These are phyloP conservation scores for Pipa parva DNA, from an alignment of 2,113 vertebrate genomes.

Conservation along the genomic window DNA sequence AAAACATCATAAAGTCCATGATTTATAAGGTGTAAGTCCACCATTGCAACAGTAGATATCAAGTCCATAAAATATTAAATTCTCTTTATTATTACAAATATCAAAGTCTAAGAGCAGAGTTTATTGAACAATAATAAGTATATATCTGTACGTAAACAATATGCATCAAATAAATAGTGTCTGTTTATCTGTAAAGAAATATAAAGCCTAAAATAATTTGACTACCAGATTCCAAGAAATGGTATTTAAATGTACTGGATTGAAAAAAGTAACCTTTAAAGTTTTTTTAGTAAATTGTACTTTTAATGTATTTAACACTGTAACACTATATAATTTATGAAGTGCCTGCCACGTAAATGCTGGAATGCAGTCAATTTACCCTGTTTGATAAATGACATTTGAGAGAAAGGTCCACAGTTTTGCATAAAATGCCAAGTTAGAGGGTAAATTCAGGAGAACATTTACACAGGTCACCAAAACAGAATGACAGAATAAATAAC, in stretches of 20 bases:
- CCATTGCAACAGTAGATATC: too few relatives aligned
- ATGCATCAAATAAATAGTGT: too few relatives aligned
- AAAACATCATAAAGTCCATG: too few relatives aligned
- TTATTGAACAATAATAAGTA: too few relatives aligned
- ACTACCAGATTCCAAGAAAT: neutral
- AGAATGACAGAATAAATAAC: slow-evolving; percentile 41
- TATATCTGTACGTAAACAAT: too few relatives aligned
- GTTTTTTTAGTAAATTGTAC: neutral
- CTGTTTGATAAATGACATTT: slow-evolving; percentile 36
- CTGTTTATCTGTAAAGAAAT: neutral
- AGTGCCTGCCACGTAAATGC: slow-evolving; percentile 5
- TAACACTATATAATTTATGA: slow-evolving; percentile 30
- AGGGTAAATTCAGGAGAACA: slow-evolving; percentile 32
- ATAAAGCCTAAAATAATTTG: neutral
- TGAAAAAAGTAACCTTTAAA: slow-evolving; percentile 24
- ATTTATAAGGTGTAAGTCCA: too few relatives aligned
- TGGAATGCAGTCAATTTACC: slow-evolving; percentile 30
- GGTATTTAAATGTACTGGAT: neutral
- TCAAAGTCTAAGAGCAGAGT: too few relatives aligned
- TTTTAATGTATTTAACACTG: slow-evolving; percentile 29
- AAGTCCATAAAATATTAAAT: too few relatives aligned
- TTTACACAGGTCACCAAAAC: slow-evolving; percentile 36
- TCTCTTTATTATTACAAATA: too few relatives aligned
- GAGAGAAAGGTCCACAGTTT: slow-evolving; percentile 29
- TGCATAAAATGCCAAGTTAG: slow-evolving; percentile 41